Evolutionary conservation across 2,113 vertebrate genomes (phyloP), one percentile per base, ranked within the genome.

Genomic region (Podarcis muralis): DNA sequence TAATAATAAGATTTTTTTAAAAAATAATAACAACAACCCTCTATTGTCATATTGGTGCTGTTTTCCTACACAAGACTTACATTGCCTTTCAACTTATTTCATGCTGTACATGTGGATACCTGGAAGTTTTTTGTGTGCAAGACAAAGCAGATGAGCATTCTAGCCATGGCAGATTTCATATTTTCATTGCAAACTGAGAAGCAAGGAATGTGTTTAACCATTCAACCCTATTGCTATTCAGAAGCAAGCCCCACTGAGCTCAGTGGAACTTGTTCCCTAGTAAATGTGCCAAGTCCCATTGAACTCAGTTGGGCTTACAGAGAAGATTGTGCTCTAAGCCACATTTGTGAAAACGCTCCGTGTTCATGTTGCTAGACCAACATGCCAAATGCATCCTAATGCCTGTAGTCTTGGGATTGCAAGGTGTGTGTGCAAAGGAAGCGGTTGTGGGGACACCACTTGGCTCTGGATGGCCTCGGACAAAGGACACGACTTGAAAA

Each of bases 401-500:
- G 8, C 2, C 30, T 23, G 48, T 74, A n/a, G n/a, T n/a, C 30
- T 2, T 0, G 13, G 7, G 43, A 40, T 8, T 12, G 8, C 23
- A 32, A 71, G 53, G 32, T 9, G 23, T 16, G 1, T 76, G 18
- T 27, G 57, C 59, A 22, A 59, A 68, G 53, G 4, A 18, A 8
- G 1, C 22, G 6, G 65, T 30, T 37, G n/a, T n/a, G 9, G 30
- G 37, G 35, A 40, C 65, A 25, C 30, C 13, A 27, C 81, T 81
- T 40, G 81, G 66, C 20, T 59, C 30, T 18, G 9, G 23, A 53
- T 69, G 48, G 30, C 43, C 62, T 84, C 59, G 62, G 78, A 83
- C 69, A 87, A 87, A 71, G 25, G 68, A 62, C 32, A 18, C 59
- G 62, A 57, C 32, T 65, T 88, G 37, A 84, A 84, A 83, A 57